A percentile compares a stretch with the other conserved stretches of the same genome.
phyloP scores from a whole-genome alignment of 2,797 vertebrate species.

The Setipinna tenuifilis region DNA sequence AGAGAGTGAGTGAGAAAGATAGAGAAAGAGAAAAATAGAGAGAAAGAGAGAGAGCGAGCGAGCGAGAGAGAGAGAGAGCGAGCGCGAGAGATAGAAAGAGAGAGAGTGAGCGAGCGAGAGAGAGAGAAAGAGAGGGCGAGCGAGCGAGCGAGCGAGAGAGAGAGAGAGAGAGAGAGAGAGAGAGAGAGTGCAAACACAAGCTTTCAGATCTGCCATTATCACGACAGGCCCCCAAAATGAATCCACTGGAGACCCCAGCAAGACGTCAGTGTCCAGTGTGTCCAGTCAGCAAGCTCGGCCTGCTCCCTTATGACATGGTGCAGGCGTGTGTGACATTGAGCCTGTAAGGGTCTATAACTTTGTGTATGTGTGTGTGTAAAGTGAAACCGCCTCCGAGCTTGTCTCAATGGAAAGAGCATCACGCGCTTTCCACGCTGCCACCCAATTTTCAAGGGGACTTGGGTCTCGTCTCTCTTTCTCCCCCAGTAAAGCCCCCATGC shows the following conservation, averaged over 20 bases:
- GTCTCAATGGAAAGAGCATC: conserved; percentile 26
- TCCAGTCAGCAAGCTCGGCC: not conserved
- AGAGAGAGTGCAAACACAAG: not conserved
- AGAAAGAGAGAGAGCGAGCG: not conserved
- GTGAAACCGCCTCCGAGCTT: not conserved
- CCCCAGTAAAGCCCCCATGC: not conserved
- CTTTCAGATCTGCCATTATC: not conserved
- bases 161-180: not conserved
- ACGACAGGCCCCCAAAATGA: not conserved
- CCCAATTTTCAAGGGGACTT: conserved; percentile 12
- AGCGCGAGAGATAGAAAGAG: too few species aligned
- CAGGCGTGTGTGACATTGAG: not conserved
- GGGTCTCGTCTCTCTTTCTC: not conserved
- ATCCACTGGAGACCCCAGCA: not conserved
- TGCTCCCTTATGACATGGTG: not conserved
- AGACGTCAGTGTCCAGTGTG: conserved; percentile 15
- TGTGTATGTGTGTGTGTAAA: not conserved
- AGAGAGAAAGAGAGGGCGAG: not conserved
- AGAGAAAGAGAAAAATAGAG: too few species aligned
- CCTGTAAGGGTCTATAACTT: too few species aligned
- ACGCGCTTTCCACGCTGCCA: not conserved
- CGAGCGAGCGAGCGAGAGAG: not conserved
- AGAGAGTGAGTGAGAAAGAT: too few species aligned
- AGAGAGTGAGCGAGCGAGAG: not conserved
- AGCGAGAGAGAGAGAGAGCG: not conserved